Evolutionary conservation across 2,888 invertebrate species (phyloP).

Genomic region (Nephrotoma appendiculata): DNA sequence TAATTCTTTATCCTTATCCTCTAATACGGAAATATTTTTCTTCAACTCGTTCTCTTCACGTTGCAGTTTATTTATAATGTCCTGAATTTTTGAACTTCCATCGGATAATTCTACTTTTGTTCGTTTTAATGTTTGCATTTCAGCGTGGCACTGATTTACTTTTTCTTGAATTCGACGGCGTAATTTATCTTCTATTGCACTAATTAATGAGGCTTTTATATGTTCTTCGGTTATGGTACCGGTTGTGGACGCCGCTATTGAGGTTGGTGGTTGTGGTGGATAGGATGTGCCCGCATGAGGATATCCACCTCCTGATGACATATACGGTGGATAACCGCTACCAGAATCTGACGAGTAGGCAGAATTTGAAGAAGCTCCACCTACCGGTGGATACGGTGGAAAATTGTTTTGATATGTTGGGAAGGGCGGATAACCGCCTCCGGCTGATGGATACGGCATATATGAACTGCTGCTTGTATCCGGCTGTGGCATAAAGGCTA

Average conservation of each 20-base stretch:
- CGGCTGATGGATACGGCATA: constrained; percentile 39
- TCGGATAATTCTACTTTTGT: constrained; percentile 76
- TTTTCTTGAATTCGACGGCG: constrained; percentile 69
- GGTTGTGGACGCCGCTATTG: constrained; percentile 34
- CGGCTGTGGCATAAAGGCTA: constrained; percentile 34
- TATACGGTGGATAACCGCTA: constrained; percentile 38
- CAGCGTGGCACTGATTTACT: constrained; percentile 81
- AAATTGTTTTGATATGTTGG: constrained; percentile 30
- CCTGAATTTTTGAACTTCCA: constrained; percentile 69
- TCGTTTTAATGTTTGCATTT: constrained; percentile 73
- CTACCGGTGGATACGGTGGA: constrained; percentile 24
- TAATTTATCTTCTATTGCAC: constrained; percentile 92
- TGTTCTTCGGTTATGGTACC: constrained; percentile 93
- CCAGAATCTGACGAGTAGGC: constrained; percentile 14
- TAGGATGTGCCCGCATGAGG: constrained; percentile 16
- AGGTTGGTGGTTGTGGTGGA: neutral
- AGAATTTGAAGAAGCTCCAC: constrained; percentile 20
- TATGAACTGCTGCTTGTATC: constrained; percentile 20
- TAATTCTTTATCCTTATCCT: constrained; percentile 78
- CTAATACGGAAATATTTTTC: constrained; percentile 65
- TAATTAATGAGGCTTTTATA: constrained; percentile 81
- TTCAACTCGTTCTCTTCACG: constrained; percentile 68
- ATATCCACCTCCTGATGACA: constrained; percentile 19
- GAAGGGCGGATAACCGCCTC: constrained; percentile 34
- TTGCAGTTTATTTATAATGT: constrained; percentile 59